Percentiles rank a stretch among this genome's conserved stretches.
These are phyloP conservation scores for Procambarus clarkii DNA, from an alignment of 1,140 invertebrate genomes.

Conservation along the genomic window DNA sequence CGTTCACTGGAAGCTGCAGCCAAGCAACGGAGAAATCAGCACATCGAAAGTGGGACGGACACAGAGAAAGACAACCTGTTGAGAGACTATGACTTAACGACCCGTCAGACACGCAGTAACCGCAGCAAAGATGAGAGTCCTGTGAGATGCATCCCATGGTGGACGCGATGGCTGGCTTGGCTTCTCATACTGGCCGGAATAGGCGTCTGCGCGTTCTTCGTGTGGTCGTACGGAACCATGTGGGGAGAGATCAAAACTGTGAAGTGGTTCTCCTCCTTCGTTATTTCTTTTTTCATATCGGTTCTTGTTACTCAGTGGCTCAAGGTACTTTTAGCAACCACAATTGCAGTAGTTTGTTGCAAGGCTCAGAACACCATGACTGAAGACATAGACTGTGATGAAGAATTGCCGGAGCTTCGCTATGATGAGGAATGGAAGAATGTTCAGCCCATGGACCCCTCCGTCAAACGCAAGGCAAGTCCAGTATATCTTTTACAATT, in stretches of 20 bases:
- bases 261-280: slow-evolving; percentile 79
- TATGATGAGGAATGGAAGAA: slow-evolving; percentile 73
- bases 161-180: slow-evolving; percentile 78
- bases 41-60: neutral
- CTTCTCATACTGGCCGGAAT: slow-evolving; percentile 76
- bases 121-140: slow-evolving; percentile 30
- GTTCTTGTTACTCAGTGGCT: slow-evolving; percentile 80
- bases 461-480: slow-evolving; percentile 29
- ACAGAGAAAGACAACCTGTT: neutral
- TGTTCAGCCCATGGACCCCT: slow-evolving; percentile 22
- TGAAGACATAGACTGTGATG: slow-evolving; percentile 78
- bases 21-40: neutral
- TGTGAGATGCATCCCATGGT: slow-evolving; percentile 76
- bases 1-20: slow-evolving; percentile 8
- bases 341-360: slow-evolving; percentile 26
- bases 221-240: slow-evolving; percentile 78
- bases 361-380: slow-evolving; percentile 74
- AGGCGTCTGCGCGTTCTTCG: slow-evolving; percentile 76
- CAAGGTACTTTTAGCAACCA: slow-evolving; percentile 75
- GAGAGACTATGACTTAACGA: neutral
- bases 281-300: slow-evolving; percentile 78
- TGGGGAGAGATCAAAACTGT: slow-evolving; percentile 79
- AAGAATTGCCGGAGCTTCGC: slow-evolving; percentile 75
- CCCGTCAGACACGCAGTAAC: slow-evolving; percentile 4
- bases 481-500: too few relatives aligned